Evolutionary conservation across 92 coral and sea anemone genomes (phyloP).

Genomic region (Parazoanthus darwini): DNA sequence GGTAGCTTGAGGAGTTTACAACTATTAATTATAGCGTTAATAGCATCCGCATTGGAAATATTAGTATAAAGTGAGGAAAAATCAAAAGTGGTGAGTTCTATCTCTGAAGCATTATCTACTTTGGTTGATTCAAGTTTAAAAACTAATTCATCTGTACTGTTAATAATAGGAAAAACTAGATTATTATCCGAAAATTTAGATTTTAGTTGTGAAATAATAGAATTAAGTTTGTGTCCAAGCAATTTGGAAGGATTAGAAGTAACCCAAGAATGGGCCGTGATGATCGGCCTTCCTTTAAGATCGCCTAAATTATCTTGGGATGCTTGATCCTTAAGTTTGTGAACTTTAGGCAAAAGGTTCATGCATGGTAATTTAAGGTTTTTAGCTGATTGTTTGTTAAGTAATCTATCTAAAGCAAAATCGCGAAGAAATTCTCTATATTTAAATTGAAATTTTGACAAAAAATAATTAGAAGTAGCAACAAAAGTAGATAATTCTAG

Average conservation of each 20-base stretch:
- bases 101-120: neutral
- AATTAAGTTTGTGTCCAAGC: slow-evolving; percentile 41
- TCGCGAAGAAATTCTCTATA: neutral
- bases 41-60: slow-evolving; percentile 34
- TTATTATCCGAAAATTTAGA: slow-evolving; percentile 18
- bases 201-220: slow-evolving; percentile 47
- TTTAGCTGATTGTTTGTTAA: neutral
- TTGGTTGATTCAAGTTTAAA: neutral
- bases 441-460: neutral
- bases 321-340: neutral
- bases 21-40: slow-evolving; percentile 47
- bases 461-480: neutral
- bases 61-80: slow-evolving; percentile 48
- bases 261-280: slow-evolving; percentile 50
- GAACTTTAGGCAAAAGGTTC: neutral
- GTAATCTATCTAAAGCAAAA: neutral
- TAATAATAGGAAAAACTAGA: slow-evolving; percentile 44
- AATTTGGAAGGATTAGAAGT: slow-evolving; percentile 53
- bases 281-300: slow-evolving; percentile 43
- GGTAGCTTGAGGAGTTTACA: slow-evolving; percentile 57
- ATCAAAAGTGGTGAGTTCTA: neutral
- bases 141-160: slow-evolving; percentile 34
- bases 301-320: neutral
- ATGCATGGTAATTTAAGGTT: neutral
- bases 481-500: neutral